Base-by-base conservation (phyloP, 2,113 vertebrate genomes). In the Salminus brasiliensis region DNA sequence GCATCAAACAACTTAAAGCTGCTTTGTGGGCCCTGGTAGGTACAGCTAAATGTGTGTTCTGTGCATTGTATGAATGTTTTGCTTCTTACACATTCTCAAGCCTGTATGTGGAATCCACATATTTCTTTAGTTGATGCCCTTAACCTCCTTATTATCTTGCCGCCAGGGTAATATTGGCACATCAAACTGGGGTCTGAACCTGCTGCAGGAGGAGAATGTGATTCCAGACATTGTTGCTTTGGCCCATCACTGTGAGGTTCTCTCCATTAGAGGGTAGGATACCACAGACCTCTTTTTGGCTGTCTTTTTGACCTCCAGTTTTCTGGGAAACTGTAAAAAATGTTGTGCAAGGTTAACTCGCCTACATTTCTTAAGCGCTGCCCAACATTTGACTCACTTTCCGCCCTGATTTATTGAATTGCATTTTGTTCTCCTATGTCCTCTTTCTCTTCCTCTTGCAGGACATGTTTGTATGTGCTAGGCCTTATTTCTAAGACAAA, bases 161-260 rank as follows among this genome's bases (percentile, higher is more conserved):
- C 67, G n/a, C 16, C 80, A 99, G 98, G 98, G 96, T 62, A 98
- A 99, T 90, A 97, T 99, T 52, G 98, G 98, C 79, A 98, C 98
- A 36, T 99, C 98, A 5, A 99, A 98, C 69, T 99, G 98, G 98
- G 98, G 98, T 81, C 93, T 99, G 72, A 99, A 99, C 88, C 94
- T 99, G 83, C 95, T 99, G 81, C 97, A 97, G 80, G 98, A 99
- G 85, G 98, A 99, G 91, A 98, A 98, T 81, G 95, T 98, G 71
- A 95, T 99, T 87, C 97, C 97, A 55, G 97, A 98, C 88, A 96
- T 99, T 83, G 90, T 98, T 34, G 84, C 93, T 9, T 91, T 99
- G 89, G 97, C 97, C 27, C 96, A 97, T 53, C 94, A 98, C 65
- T 98, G 97, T 89, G 97, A 98, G 71, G 97, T 98, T 86, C 92